Conservation (phyloP, 1,140 invertebrate species). For the Drosophila nebulosa region DNA sequence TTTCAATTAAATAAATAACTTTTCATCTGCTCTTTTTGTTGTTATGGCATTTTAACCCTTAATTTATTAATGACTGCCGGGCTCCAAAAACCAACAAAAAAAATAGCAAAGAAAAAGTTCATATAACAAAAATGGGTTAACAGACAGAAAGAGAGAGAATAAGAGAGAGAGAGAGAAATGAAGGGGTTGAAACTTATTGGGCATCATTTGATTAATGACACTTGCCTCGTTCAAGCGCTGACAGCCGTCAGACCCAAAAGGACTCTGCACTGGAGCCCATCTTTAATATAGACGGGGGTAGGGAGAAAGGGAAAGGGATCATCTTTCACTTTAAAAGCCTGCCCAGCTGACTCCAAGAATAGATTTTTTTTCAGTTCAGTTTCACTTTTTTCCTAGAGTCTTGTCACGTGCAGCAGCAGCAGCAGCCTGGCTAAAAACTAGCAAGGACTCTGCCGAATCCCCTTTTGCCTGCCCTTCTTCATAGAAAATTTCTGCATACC, state of each 20-base stretch:
- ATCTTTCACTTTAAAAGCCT: conserved; percentile 18
- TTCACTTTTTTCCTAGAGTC: conserved; percentile 74
- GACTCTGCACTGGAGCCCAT: neutral
- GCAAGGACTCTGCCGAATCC: neutral
- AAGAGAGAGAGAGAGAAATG: neutral
- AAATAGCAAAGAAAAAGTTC: conserved; percentile 46
- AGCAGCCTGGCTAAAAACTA: conserved; percentile 13
- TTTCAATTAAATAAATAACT: conserved; percentile 79
- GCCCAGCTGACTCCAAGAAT: conserved; percentile 30
- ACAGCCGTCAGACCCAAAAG: neutral
- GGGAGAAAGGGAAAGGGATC: neutral
- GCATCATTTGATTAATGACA: conserved; percentile 75
- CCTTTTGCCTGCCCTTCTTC: conserved; percentile 18
- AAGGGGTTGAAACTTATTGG: conserved; percentile 68
- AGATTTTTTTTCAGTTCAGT: conserved; percentile 59
- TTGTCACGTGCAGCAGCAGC: conserved; percentile 68
- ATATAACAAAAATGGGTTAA: conserved; percentile 70
- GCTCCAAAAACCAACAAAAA: conserved; percentile 45
- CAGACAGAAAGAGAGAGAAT: neutral
- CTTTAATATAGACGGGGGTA: neutral
- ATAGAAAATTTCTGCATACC: conserved; percentile 65
- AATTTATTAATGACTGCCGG: conserved; percentile 77
- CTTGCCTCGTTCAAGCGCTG: conserved; percentile 20
- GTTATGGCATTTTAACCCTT: conserved; percentile 69
- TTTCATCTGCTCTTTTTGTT: conserved; percentile 36